phyloP scores from a whole-genome alignment of 2,888 invertebrate species.

The Phortica magna region DNA sequence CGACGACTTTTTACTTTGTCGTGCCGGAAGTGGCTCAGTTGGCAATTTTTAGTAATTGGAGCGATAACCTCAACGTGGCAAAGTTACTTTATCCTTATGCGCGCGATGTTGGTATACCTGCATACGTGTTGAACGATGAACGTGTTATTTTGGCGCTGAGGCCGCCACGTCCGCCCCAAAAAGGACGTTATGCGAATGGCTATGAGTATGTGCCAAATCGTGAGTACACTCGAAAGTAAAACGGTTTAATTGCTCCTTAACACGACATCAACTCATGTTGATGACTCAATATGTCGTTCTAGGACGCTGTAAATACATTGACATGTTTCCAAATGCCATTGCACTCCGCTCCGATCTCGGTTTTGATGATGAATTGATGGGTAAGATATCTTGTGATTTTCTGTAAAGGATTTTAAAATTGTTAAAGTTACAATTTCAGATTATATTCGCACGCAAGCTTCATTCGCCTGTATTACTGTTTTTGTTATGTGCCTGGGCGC shows the following conservation, averaged over 20 bases:
- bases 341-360: slow-evolving; percentile 79
- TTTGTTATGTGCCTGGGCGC: slow-evolving; percentile 90
- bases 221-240: slow-evolving; percentile 51
- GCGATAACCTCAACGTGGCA: slow-evolving; percentile 68
- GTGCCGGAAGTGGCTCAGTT: slow-evolving; percentile 74
- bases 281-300: slow-evolving; percentile 49
- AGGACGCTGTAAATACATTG: slow-evolving; percentile 82
- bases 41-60: slow-evolving; percentile 75
- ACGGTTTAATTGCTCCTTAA: not conserved
- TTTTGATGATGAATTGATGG: slow-evolving; percentile 80
- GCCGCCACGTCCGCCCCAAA: slow-evolving; percentile 75
- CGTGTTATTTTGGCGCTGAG: slow-evolving; percentile 71
- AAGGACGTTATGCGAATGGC: slow-evolving; percentile 61
- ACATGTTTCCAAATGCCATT: slow-evolving; percentile 81
- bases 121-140: slow-evolving; percentile 69
- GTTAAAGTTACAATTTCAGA: slow-evolving; percentile 79
- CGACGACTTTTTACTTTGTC: slow-evolving; percentile 72
- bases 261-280: not conserved
- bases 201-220: slow-evolving; percentile 73
- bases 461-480: slow-evolving; percentile 89
- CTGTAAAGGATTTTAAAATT: slow-evolving; percentile 49
- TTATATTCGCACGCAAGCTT: slow-evolving; percentile 89
- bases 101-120: slow-evolving; percentile 74
- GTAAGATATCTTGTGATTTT: slow-evolving; percentile 76
- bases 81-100: slow-evolving; percentile 73